Evolutionary conservation across 2,888 invertebrate species (phyloP), one percentile per base, ranked within the genome.

Genomic region (Anorthoa munda): DNA sequence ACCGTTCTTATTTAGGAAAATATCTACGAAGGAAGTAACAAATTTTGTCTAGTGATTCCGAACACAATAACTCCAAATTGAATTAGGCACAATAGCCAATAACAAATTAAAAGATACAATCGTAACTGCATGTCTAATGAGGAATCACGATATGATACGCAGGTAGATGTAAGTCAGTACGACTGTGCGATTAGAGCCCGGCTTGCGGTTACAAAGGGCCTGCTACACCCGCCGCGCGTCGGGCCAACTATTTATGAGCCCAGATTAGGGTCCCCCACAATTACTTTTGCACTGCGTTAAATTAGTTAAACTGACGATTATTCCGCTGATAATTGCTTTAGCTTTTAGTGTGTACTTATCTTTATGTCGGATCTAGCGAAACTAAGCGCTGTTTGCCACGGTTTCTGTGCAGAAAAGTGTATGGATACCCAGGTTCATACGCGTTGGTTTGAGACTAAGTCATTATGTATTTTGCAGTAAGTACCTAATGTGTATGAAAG

Each of bases 211-310:
- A 21, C 61, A n/a, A 66, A 66, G 75, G 75, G 70, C 59, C 39
- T 51, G 48, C 63, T 21, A 21, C 13, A 21, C 45, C 4, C 60
- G 45, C 45, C 45, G 45, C 17, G 45, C 80, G 39, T 39, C 23
- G 59, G 67, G 48, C 65, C 68, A 69, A 86, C 77, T 85, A 85
- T 85, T 87, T 85, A 85, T 77, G 87, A 73, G 71, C 56, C 65
- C 70, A 85, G 85, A 85, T 85, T 85, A 80, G 75, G 82, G 79
- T 75, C 74, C 72, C 78, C 83, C 76, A 72, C 83, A 85, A 86
- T 85, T 86, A 78, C 87, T 87, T 85, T 77, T 79, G 83, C 77
- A 77, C 75, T 74, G 63, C 73, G 73, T 66, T 66, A 75, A 85
- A 77, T 85, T 77, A 73, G 82, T 73, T 74, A 71, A 82, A 77